Evolutionary conservation across 2,797 vertebrate species (phyloP).

Genomic region (Anguilla obscura): DNA sequence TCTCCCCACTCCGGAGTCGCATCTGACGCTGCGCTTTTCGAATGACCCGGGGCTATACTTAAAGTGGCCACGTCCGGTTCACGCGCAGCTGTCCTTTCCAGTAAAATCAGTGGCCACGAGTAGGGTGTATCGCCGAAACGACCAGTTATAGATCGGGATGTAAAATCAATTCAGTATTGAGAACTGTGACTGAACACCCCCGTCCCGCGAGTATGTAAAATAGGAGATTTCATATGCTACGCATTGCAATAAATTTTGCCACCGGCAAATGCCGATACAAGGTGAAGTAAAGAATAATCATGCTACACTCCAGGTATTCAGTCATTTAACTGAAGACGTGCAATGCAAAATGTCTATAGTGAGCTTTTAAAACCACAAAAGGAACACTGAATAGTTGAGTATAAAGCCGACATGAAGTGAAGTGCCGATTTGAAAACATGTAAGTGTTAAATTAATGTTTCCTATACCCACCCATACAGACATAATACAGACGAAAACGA

Average conservation of each 20-base stretch:
- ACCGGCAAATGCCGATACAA: background rate
- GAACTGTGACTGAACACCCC: background rate
- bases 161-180: background rate
- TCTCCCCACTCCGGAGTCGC: constrained; percentile 54
- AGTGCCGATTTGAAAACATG: background rate
- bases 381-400: background rate
- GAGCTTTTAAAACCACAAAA: background rate
- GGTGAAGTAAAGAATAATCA: background rate
- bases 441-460: background rate
- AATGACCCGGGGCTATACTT: constrained; percentile 58
- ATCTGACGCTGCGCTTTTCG: constrained; percentile 57
- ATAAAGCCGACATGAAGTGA: background rate
- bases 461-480: background rate
- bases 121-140: constrained; percentile 23
- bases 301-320: background rate
- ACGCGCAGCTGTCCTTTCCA: constrained; percentile 48
- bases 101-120: constrained; percentile 49
- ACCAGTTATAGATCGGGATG: background rate
- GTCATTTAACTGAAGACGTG: background rate
- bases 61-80: constrained; percentile 59
- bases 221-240: background rate
- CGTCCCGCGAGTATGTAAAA: background rate
- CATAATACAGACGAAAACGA: background rate
- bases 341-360: background rate
- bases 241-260: background rate